Evolutionary conservation across 2,113 vertebrate species (phyloP).

Genomic region (Pituophis catenifer): DNA sequence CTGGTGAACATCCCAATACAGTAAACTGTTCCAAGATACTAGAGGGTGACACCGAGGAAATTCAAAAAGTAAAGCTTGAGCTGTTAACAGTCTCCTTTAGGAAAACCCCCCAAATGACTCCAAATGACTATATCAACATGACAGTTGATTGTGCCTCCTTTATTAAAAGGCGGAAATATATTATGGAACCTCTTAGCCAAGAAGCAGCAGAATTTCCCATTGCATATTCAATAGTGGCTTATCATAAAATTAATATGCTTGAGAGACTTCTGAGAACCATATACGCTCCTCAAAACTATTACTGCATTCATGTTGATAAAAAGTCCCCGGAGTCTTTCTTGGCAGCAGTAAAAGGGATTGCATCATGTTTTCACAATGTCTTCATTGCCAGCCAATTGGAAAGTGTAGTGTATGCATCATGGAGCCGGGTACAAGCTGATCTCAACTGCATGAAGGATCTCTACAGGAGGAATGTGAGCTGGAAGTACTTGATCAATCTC

Average conservation of each 20-base stretch:
- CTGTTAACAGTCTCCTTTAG: conserved; percentile 67
- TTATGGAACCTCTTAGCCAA: conserved; percentile 76
- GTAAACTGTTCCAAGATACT: conserved; percentile 82
- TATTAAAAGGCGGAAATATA: conserved; percentile 77
- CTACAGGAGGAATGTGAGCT: conserved; percentile 63
- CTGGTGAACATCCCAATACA: conserved; percentile 58
- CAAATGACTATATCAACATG: conserved; percentile 78
- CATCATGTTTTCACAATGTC: conserved; percentile 84
- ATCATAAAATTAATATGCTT: conserved; percentile 89
- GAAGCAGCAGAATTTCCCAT: conserved; percentile 86
- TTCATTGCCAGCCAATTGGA: conserved; percentile 80
- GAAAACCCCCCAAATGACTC: conserved; percentile 62
- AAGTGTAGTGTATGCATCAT: conserved; percentile 81
- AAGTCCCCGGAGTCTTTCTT: conserved; percentile 73
- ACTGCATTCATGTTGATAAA: conserved; percentile 80
- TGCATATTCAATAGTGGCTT: conserved; percentile 87
- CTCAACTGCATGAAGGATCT: conserved; percentile 93
- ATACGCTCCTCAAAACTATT: conserved; percentile 79
- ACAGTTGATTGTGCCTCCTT: conserved; percentile 77
- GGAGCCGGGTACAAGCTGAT: conserved; percentile 88
- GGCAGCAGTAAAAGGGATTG: conserved; percentile 73
- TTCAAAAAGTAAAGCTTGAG: conserved; percentile 75
- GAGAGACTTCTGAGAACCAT: conserved; percentile 82
- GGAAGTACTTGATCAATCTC: conserved; percentile 91
- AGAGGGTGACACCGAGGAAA: conserved; percentile 72